Percentiles rank a stretch among this genome's conserved stretches.
Evolutionary conservation across 1,140 invertebrate species (phyloP).

Genomic region (Brachionus calyciflorus): DNA sequence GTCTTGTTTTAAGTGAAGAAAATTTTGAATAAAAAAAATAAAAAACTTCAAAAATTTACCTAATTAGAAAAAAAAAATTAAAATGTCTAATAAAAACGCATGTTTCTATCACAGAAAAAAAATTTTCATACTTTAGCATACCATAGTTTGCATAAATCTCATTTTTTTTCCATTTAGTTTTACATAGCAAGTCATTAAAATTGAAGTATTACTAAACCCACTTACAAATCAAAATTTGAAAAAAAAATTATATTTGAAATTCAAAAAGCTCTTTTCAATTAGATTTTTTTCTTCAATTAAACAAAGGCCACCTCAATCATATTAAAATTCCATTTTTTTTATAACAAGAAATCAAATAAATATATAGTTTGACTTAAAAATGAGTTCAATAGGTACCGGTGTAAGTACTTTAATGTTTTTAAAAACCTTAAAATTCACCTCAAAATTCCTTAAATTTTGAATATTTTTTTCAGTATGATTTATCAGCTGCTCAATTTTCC

Average conservation of each 20-base stretch:
- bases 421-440: background rate
- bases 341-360: background rate
- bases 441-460: background rate
- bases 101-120: too few relatives aligned
- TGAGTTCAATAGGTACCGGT: slow-evolving; percentile 46
- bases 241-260: slow-evolving; percentile 7
- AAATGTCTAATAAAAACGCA: too few relatives aligned
- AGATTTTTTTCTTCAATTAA: too few relatives aligned
- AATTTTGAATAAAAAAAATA: too few relatives aligned
- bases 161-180: slow-evolving; percentile 15
- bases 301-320: too few relatives aligned
- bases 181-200: background rate
- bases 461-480: slow-evolving; percentile 74
- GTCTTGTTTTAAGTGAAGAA: too few relatives aligned
- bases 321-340: slow-evolving; percentile 24
- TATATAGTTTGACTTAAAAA: slow-evolving; percentile 16
- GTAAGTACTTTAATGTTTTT: background rate
- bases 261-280: background rate
- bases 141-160: too few relatives aligned
- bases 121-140: too few relatives aligned
- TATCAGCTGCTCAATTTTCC: slow-evolving; percentile 98
- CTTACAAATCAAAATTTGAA: slow-evolving; percentile 40
- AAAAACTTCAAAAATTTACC: too few relatives aligned
- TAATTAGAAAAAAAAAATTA: too few relatives aligned
- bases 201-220: slow-evolving; percentile 13